Evolutionary conservation across 2,888 invertebrate genomes (phyloP), one percentile per base, ranked within the genome.

Genomic region (Troglohyphantes excavatus): DNA sequence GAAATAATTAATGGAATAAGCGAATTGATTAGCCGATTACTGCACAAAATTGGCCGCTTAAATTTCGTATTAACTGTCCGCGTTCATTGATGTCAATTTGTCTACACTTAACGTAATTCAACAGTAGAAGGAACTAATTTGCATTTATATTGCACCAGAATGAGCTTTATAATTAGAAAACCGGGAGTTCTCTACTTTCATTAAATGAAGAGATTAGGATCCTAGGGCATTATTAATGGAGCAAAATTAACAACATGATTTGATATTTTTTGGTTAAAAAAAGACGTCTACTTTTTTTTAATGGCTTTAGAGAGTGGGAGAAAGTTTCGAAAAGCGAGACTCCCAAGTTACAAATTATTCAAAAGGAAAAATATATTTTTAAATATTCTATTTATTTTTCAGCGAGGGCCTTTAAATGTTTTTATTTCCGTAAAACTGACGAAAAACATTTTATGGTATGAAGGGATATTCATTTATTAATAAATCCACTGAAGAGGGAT

Each of bases 101-200:
- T 53, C 53, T 17, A 53, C 53, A 53, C 53, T 53, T 53, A 53
- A 53, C 53, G n/a, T 53, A 53, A 53, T 53, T 53, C 17, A 53
- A 53, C 53, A 17, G 53, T 53, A 53, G n/a, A 53, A 53, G 53
- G 53, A 53, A 17, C n/a, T 53, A 53, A 72, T 72, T 72, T 26
- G 17, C 72, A 72, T 72, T 72, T 72, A 72, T 46, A 72, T 72
- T 72, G 46, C 26, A 23, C n/a, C 46, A 46, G 27, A 72, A 72
- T n/a, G 72, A 21, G 39, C 19, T 53, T 53, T 72, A 26, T 46
- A 72, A 23, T 46, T 46, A n/a, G 26, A 72, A 53, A 53, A 53
- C 53, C 53, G 53, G 2, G 53, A 53, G 1, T n/a, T n/a, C 53
- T n/a, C 53, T 53, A 5, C n/a, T 53, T 53, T 53, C 53, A 53